Percentiles rank a stretch among this genome's conserved stretches.
These are phyloP conservation scores for Mastomys natalensis DNA, from an alignment of 2,113 vertebrate species.

Conservation along the genomic window DNA sequence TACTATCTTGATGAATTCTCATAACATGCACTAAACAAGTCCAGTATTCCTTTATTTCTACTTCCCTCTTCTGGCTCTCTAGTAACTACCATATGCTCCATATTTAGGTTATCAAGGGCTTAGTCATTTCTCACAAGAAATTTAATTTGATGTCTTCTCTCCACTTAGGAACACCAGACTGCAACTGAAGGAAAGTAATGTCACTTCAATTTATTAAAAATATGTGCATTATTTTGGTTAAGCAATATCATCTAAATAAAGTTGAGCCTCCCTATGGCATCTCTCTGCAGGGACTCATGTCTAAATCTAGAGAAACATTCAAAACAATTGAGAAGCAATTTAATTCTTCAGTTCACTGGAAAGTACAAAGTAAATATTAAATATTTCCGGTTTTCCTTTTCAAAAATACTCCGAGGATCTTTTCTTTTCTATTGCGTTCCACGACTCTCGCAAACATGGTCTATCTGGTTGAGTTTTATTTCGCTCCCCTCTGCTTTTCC, in stretches of 20 bases:
- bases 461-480: neutral
- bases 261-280: neutral
- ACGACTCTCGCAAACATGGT: neutral
- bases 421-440: neutral
- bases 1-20: too few species aligned
- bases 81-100: neutral
- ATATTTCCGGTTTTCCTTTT: slow-evolving; percentile 25
- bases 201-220: neutral
- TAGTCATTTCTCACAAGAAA: neutral
- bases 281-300: neutral
- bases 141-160: slow-evolving; percentile 15
- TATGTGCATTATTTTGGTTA: slow-evolving; percentile 10
- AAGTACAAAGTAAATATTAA: slow-evolving; percentile 55
- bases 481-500: neutral
- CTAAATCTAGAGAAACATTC: slow-evolving; percentile 44
- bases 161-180: neutral
- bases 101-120: neutral
- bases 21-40: neutral
- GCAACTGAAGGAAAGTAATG: slow-evolving; percentile 3
- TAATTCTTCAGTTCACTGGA: slow-evolving; percentile 42
- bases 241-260: slow-evolving; percentile 24
- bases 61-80: neutral
- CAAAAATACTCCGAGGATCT: neutral
- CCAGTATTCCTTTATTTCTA: neutral
- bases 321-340: slow-evolving; percentile 57